Evolutionary conservation across 1,140 invertebrate genomes (phyloP).

Genomic region (Aphelenchoides besseyi): DNA sequence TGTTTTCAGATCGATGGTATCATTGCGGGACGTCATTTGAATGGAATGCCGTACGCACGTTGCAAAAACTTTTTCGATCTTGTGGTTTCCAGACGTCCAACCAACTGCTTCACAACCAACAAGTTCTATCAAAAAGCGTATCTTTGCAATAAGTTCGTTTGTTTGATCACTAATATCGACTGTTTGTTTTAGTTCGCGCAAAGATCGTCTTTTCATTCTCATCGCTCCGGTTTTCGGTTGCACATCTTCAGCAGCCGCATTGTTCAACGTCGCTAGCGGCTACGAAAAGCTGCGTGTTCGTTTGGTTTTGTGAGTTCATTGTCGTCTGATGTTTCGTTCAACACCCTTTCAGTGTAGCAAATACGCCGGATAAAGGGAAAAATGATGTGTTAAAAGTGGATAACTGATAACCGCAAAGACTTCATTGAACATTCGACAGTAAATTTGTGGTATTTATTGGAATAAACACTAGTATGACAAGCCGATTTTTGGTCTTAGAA

Average conservation of each 20-base stretch:
- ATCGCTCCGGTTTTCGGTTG: slow-evolving; percentile 26
- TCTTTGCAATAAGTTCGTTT: not conserved
- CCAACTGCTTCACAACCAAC: not conserved
- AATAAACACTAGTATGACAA: too few species aligned
- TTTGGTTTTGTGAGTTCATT: slow-evolving; percentile 19
- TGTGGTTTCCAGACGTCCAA: slow-evolving; percentile 19
- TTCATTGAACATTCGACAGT: too few species aligned
- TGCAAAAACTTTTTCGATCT: slow-evolving; percentile 17
- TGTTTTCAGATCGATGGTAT: slow-evolving; percentile 17
- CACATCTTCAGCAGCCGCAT: slow-evolving; percentile 12
- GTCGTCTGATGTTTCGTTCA: not conserved
- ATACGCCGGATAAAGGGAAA: not conserved
- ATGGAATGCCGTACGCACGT: slow-evolving; percentile 12
- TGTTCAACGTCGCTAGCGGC: slow-evolving; percentile 1
- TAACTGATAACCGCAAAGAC: too few species aligned
- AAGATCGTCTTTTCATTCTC: slow-evolving; percentile 26
- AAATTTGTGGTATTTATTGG: too few species aligned
- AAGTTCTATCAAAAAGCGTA: not conserved
- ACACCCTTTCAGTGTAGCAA: not conserved
- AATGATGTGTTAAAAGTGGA: too few species aligned
- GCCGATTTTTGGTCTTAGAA: too few species aligned
- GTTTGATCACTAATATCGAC: not conserved
- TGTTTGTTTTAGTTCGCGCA: slow-evolving; percentile 19
- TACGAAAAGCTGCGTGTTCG: slow-evolving; percentile 27
- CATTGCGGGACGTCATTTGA: slow-evolving; percentile 23